Percentiles rank a stretch among this genome's conserved stretches.
Conservation (phyloP, 2,888 invertebrate species). For the Drosophila borborema region DNA sequence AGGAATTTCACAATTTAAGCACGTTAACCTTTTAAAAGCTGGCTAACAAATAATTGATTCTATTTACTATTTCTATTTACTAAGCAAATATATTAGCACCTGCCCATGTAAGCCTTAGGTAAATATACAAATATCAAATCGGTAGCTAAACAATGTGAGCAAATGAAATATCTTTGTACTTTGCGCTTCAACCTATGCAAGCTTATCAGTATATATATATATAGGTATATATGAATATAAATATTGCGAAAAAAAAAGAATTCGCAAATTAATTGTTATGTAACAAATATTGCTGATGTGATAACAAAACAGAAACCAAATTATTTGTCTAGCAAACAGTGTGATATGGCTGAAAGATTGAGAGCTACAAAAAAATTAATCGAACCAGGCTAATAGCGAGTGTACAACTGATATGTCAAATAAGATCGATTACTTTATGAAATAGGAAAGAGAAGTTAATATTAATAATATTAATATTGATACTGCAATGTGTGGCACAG, state of each 20-base stretch:
- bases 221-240: too few species aligned
- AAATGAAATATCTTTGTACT: neutral
- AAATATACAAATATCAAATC: constrained; percentile 6
- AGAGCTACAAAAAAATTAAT: constrained; percentile 23
- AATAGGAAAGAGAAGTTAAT: neutral
- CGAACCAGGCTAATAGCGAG: constrained; percentile 2
- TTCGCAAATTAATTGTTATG: constrained; percentile 47
- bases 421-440: constrained; percentile 40
- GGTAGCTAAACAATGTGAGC: neutral
- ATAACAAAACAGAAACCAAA: constrained; percentile 23
- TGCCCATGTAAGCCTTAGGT: neutral
- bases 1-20: neutral
- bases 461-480: too few species aligned
- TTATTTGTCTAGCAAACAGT: constrained; percentile 2
- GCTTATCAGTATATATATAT: constrained; percentile 31
- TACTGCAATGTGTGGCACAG: neutral
- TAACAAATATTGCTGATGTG: constrained; percentile 26
- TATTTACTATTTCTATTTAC: neutral
- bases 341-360: constrained; percentile 22
- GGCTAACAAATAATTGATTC: neutral
- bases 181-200: neutral
- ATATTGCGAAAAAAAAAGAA: constrained; percentile 15
- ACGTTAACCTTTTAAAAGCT: too few species aligned
- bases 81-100: neutral
- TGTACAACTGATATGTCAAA: constrained; percentile 8